phyloP scores from a whole-genome alignment of 2,113 vertebrate genomes.

The Panthera uncia region DNA sequence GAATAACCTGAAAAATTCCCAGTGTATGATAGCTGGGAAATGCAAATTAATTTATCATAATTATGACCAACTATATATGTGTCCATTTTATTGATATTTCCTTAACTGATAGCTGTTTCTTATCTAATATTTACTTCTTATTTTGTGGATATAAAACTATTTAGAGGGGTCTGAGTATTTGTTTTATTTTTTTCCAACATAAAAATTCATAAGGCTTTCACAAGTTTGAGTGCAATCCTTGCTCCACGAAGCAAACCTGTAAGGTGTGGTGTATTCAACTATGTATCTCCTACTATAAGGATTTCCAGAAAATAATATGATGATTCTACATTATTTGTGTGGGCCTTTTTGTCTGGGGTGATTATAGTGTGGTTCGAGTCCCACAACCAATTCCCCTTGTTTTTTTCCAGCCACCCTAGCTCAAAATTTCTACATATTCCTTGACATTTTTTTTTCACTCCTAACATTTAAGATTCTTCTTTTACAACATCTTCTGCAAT shows the following conservation, averaged over 20 bases:
- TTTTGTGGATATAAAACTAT: not conserved
- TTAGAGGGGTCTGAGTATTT: not conserved
- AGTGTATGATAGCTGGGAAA: not conserved
- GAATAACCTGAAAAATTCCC: not conserved
- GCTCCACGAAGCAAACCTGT: not conserved
- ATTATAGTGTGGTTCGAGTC: not conserved
- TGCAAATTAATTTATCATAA: not conserved
- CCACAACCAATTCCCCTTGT: not conserved
- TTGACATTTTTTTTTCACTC: not conserved
- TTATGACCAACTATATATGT: not conserved
- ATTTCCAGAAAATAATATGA: not conserved
- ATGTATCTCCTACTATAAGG: not conserved
- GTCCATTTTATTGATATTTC: not conserved
- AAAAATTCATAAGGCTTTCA: not conserved
- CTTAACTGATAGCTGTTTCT: not conserved
- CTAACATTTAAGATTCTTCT: not conserved
- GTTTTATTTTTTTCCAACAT: not conserved
- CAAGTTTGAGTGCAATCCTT: not conserved
- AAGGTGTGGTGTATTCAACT: not conserved
- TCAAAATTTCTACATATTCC: not conserved
- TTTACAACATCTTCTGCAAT: not conserved
- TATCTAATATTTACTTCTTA: not conserved
- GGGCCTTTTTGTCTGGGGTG: not conserved
- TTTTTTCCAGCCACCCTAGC: not conserved
- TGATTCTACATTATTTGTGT: not conserved